These are phyloP conservation scores for Rhimphoctona megacephalus DNA, from an alignment of 2,888 invertebrate species.

Conservation along the genomic window DNA sequence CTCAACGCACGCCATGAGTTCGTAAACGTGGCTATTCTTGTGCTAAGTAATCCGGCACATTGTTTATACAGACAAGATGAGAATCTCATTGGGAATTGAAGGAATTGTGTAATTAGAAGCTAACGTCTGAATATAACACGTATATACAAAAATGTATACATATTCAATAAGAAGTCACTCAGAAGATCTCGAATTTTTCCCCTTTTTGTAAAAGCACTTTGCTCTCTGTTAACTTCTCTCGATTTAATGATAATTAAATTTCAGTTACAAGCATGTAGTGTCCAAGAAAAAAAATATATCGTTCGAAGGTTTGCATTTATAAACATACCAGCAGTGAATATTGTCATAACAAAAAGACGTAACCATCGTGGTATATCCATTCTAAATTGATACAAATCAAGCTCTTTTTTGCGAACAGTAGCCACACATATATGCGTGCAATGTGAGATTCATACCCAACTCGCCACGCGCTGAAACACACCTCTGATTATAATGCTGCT, in stretches of 20 bases:
- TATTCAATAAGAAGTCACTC: too few relatives aligned
- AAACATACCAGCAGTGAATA: not conserved
- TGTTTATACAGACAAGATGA: not conserved
- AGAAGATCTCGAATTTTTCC: not conserved
- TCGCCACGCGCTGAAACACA: slow-evolving; percentile 49
- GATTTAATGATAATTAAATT: not conserved
- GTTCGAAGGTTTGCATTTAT: not conserved
- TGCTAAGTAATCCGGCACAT: not conserved
- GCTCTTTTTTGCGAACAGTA: not conserved
- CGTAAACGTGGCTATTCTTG: not conserved
- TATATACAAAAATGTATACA: too few relatives aligned
- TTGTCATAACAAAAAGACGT: not conserved
- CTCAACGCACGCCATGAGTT: not conserved
- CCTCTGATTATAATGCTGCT: slow-evolving; percentile 28
- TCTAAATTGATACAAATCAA: not conserved
- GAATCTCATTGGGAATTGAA: not conserved
- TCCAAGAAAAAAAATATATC: not conserved
- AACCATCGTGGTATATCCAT: not conserved
- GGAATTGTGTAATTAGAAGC: not conserved
- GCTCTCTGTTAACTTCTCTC: slow-evolving; percentile 23
- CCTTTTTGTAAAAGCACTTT: slow-evolving; percentile 33
- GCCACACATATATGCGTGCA: not conserved
- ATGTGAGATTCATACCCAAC: slow-evolving; percentile 8
- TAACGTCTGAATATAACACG: too few relatives aligned
- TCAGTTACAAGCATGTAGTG: not conserved